Conservation (phyloP, 2,797 vertebrate species). For the Mormyrus hasselquistii region DNA sequence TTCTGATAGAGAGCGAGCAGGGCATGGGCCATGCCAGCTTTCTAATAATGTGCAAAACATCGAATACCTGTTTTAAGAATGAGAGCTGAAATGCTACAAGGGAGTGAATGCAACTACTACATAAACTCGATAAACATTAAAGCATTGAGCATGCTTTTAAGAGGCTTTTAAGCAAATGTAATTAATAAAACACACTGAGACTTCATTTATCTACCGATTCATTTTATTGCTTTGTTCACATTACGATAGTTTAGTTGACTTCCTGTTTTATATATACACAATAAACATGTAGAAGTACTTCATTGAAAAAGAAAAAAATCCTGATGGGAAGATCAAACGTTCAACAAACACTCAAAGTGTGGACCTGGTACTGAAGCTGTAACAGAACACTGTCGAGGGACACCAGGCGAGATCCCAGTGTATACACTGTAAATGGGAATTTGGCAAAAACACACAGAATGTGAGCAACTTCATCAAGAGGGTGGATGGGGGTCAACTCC, state of each 20-base stretch:
- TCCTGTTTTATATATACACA: background rate
- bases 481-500: background rate
- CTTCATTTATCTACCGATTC: background rate
- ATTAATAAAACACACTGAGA: background rate
- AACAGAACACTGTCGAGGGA: background rate
- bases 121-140: background rate
- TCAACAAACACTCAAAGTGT: background rate
- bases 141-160: background rate
- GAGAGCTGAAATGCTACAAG: background rate
- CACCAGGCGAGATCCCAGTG: background rate
- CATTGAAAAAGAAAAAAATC: background rate
- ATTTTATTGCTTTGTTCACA: constrained; percentile 49
- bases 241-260: constrained; percentile 20
- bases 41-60: background rate
- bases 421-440: background rate
- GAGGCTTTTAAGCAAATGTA: background rate
- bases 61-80: background rate
- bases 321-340: background rate
- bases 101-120: background rate
- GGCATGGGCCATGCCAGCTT: background rate
- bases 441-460: background rate
- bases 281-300: background rate
- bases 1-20: background rate
- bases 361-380: background rate
- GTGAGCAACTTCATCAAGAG: background rate